A percentile compares a stretch with the other conserved stretches of the same genome.
These are phyloP conservation scores for Clarias gariepinus DNA, from an alignment of 2,113 vertebrate species.

Conservation along the genomic window DNA sequence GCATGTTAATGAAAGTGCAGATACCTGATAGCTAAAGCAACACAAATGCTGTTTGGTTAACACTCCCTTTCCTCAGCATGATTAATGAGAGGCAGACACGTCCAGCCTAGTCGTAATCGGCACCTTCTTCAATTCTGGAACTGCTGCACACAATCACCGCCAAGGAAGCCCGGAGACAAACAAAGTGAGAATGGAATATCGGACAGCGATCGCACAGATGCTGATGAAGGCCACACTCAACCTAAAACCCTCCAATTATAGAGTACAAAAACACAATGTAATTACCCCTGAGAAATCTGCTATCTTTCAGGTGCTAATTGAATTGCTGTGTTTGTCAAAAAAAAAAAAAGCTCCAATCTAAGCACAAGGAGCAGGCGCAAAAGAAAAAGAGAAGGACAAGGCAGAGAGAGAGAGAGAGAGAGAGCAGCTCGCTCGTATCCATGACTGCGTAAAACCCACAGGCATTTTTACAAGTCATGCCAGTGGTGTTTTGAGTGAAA, in stretches of 20 bases:
- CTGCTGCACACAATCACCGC: constrained; percentile 30
- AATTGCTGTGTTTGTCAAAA: constrained; percentile 43
- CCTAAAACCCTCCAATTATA: constrained; percentile 49
- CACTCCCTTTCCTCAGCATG: constrained; percentile 2
- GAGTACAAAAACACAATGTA: constrained; percentile 51
- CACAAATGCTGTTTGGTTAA: constrained; percentile 8
- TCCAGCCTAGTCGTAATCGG: constrained; percentile 18
- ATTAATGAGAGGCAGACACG: constrained; percentile 33
- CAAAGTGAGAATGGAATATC: constrained; percentile 33
- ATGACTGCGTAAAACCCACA: constrained; percentile 49
- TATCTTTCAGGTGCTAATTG: constrained; percentile 62
- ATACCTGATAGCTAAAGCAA: constrained; percentile 18
- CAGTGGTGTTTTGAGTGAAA: constrained; percentile 56
- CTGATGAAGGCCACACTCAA: constrained; percentile 39
- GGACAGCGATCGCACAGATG: neutral
- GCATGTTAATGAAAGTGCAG: neutral
- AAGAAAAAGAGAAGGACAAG: constrained; percentile 38
- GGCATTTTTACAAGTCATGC: constrained; percentile 41
- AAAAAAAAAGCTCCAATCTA: constrained; percentile 14
- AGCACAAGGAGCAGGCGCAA: neutral
- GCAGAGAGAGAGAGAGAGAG: neutral
- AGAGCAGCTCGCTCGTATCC: constrained; percentile 32
- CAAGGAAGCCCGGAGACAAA: constrained; percentile 33
- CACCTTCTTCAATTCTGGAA: constrained; percentile 32
- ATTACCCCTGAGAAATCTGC: constrained; percentile 50